These are phyloP conservation scores for Zalophus californianus DNA, from an alignment of 2,797 vertebrate species.

Conservation along the genomic window DNA sequence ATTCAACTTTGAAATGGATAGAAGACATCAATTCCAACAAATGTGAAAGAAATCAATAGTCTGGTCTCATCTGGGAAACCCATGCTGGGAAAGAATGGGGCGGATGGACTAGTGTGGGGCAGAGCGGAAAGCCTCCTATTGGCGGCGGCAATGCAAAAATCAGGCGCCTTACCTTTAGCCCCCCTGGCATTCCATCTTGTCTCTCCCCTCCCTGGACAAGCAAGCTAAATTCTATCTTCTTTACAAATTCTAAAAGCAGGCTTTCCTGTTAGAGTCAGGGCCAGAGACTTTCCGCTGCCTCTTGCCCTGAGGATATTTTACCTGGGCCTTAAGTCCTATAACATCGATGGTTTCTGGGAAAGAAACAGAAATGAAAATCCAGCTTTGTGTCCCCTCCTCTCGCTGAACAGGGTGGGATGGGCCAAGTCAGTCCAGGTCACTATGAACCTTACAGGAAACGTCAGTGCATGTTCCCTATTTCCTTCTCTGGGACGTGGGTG, in stretches of 20 bases:
- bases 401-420: not conserved
- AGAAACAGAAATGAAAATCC: not conserved
- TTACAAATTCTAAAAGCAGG: conserved; percentile 49
- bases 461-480: not conserved
- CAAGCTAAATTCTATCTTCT: not conserved
- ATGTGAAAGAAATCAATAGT: not conserved
- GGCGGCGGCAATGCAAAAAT: not conserved
- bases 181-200: not conserved
- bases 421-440: not conserved
- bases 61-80: not conserved
- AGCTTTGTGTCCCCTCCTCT: not conserved
- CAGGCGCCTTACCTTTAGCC: not conserved
- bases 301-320: not conserved
- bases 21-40: not conserved
- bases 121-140: not conserved
- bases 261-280: not conserved
- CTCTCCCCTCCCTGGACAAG: not conserved
- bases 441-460: not conserved
- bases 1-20: not conserved
- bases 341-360: not conserved
- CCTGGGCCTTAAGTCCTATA: not conserved
- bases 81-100: not conserved
- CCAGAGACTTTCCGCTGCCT: not conserved
- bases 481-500: not conserved
- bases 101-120: not conserved